Percentiles rank a stretch among this genome's conserved stretches.
phyloP scores from a whole-genome alignment of 2,113 vertebrate genomes.

The Paratilapia polleni region DNA sequence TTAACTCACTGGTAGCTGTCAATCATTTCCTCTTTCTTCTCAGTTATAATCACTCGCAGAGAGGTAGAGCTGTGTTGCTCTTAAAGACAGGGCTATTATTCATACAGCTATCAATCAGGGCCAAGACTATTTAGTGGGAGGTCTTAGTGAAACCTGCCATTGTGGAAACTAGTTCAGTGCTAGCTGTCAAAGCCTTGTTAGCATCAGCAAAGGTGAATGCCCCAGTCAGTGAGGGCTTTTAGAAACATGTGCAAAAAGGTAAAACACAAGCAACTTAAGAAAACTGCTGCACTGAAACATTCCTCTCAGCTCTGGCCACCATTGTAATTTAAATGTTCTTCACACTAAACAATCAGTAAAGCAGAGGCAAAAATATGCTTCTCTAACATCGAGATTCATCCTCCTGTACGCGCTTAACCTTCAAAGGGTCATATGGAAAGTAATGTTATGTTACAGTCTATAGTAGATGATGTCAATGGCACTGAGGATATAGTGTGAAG shows the following conservation, averaged over 20 bases:
- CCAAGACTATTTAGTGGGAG: background rate
- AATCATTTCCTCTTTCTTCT: background rate
- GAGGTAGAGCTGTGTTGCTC: background rate
- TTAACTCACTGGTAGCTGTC: conserved; percentile 6
- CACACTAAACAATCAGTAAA: background rate
- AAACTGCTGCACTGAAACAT: background rate
- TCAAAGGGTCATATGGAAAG: background rate
- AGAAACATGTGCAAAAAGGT: too few species aligned
- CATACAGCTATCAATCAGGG: conserved; percentile 6
- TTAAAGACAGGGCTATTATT: background rate
- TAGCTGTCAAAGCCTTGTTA: background rate
- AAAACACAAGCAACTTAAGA: too few species aligned
- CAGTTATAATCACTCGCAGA: background rate
- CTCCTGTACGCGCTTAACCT: background rate
- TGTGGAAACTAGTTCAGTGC: conserved; percentile 2
- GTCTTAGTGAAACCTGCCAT: background rate
- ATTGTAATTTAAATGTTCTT: background rate
- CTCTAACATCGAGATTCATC: background rate
- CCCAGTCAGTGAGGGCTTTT: too few species aligned
- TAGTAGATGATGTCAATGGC: background rate
- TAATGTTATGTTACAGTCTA: background rate
- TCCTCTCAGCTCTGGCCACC: background rate
- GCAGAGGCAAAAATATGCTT: background rate
- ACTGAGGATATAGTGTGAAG: background rate
- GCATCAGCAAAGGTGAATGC: background rate